A percentile compares a stretch with the other conserved stretches of the same genome.
Conservation (phyloP, 2,888 invertebrate species). For the Endotricha flammealis region DNA sequence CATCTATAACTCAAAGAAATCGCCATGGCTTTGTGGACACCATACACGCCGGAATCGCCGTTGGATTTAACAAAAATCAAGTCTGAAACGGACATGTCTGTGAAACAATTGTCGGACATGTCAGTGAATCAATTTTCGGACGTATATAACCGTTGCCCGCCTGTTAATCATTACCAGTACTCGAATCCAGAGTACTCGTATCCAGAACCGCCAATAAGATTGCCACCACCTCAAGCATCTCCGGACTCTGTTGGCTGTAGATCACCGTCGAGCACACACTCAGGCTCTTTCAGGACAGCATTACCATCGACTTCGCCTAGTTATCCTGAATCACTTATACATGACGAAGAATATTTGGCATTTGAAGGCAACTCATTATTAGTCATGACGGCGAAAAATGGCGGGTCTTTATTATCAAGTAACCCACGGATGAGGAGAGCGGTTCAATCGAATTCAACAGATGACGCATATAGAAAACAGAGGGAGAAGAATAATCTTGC, state of each 20-base stretch:
- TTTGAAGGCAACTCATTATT: conserved; percentile 84
- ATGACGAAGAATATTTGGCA: conserved; percentile 81
- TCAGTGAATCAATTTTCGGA: not conserved
- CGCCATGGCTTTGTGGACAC: conserved; percentile 59
- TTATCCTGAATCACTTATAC: conserved; percentile 44
- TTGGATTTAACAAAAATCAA: conserved; percentile 48
- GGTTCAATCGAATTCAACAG: conserved; percentile 31
- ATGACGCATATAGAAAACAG: conserved; percentile 73
- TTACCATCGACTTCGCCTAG: conserved; percentile 58
- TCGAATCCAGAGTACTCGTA: conserved; percentile 17
- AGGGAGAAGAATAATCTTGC: conserved; percentile 95
- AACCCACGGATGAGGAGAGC: conserved; percentile 86
- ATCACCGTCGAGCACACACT: conserved; percentile 26
- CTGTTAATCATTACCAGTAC: conserved; percentile 18
- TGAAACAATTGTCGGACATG: not conserved
- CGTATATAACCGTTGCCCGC: conserved; percentile 7
- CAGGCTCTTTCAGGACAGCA: conserved; percentile 20
- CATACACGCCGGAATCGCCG: conserved; percentile 53
- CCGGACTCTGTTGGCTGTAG: conserved; percentile 43
- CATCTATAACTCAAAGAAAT: too few species aligned
- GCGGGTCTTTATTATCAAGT: conserved; percentile 71
- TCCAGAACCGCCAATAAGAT: conserved; percentile 3
- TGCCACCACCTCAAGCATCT: conserved; percentile 36
- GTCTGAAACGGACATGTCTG: conserved; percentile 22
- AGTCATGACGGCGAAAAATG: conserved; percentile 81